A percentile compares a stretch with the other conserved stretches of the same genome.
phyloP scores from a whole-genome alignment of 2,888 invertebrate genomes.

The Emmelina monodactyla region DNA sequence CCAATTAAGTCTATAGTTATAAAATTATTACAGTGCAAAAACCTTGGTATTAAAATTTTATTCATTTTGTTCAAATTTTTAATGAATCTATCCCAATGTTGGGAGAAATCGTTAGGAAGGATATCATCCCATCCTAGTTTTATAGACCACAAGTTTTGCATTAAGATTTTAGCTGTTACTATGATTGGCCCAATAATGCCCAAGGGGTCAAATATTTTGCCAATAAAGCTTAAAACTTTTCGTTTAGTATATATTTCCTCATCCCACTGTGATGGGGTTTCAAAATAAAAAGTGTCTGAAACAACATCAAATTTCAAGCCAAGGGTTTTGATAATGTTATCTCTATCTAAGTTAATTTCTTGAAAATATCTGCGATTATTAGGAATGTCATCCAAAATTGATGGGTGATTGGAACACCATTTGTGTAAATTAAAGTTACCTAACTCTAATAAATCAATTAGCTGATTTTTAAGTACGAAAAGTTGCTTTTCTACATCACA shows the following conservation, averaged over 20 bases:
- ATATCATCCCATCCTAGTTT: conserved; percentile 4
- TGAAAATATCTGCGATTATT: conserved; percentile 2
- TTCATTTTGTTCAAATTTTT: conserved; percentile 1
- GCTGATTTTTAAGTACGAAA: conserved; percentile 6
- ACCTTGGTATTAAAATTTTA: neutral
- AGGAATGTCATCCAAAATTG: conserved; percentile 5
- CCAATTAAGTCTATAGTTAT: conserved; percentile 1
- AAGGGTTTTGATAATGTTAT: conserved; percentile 6
- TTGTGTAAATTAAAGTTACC: conserved; percentile 8
- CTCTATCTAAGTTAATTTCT: neutral
- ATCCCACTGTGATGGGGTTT: conserved; percentile 2
- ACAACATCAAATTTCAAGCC: conserved; percentile 7
- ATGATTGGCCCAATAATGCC: conserved; percentile 9
- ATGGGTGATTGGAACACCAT: conserved; percentile 6
- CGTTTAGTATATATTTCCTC: conserved; percentile 4
- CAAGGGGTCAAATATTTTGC: conserved; percentile 10
- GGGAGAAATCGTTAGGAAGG: neutral
- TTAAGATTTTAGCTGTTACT: conserved; percentile 6
- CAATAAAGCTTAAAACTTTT: conserved; percentile 7
- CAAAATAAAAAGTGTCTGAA: conserved; percentile 4
- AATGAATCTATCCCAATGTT: neutral
- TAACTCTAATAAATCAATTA: conserved; percentile 5
- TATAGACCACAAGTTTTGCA: conserved; percentile 6
- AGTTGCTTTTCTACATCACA: conserved; percentile 5
- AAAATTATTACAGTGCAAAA: neutral